Conservation (phyloP, 2,113 vertebrate species). For the Muntiacus muntjak region DNA sequence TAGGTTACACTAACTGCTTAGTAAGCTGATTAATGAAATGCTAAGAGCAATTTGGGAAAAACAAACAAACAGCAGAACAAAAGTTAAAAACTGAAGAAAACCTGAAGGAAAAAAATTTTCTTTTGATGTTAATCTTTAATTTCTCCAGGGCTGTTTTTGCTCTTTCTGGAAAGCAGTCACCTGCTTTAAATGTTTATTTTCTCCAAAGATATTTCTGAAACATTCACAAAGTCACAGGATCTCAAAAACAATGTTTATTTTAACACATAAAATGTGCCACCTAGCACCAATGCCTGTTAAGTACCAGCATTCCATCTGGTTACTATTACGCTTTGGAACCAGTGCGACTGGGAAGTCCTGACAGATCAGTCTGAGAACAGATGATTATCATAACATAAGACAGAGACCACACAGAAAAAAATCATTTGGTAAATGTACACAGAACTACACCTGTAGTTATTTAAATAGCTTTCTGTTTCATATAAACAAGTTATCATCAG, state of each 20-base stretch:
- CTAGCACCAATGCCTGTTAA: constrained; percentile 15
- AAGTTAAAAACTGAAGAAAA: not conserved
- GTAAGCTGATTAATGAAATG: not conserved
- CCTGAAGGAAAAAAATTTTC: not conserved
- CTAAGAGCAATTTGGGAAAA: not conserved
- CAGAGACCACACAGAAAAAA: not conserved
- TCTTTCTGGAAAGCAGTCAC: constrained; percentile 12
- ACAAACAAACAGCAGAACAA: not conserved
- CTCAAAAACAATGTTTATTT: constrained; percentile 64
- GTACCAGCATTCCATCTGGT: not conserved
- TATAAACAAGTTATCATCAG: not conserved
- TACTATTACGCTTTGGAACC: constrained; percentile 1
- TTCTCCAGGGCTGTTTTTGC: not conserved
- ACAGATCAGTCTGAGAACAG: not conserved
- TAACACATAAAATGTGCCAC: constrained; percentile 41
- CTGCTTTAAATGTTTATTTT: constrained; percentile 9
- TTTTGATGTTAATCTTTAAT: not conserved
- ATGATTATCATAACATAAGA: constrained; percentile 1
- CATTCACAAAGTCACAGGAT: constrained; percentile 49
- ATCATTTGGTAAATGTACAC: not conserved
- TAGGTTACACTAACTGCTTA: not conserved
- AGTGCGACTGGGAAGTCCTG: not conserved
- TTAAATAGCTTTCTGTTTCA: not conserved
- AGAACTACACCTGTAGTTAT: not conserved
- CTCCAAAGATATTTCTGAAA: constrained; percentile 35